Evolutionary conservation across 2,888 invertebrate species (phyloP), one percentile per base, ranked within the genome.

Genomic region (Anthophora plumipes): DNA sequence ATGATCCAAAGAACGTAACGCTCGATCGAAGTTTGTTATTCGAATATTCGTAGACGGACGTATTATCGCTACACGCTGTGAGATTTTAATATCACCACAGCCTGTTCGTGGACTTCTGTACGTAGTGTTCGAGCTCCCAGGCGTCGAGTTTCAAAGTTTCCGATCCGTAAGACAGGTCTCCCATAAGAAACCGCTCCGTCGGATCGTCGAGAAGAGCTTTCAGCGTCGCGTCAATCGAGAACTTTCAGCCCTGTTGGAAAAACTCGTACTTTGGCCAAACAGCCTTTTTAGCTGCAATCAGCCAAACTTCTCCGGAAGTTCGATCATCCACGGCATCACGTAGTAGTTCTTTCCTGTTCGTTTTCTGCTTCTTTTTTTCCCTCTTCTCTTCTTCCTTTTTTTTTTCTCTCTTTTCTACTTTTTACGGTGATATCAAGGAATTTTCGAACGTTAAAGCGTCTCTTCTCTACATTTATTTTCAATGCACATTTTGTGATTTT

Each of bases 201-300:
- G 77, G 59, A 57, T 84, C 71, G 71, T 70, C 72, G 54, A 77
- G 77, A 48, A 25, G 43, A 20, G 77, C 77, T 84, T 77, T 77
- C 85, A 77, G 60, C 79, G 68, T 71, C 77, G 68, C 83, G 77
- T 80, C 77, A 83, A 83, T 85, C 80, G 85, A 55, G 50, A 83
- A 83, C 77, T 83, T 85, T 76, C 77, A 39, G 6, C 3, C n/a
- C n/a, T 37, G 14, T 46, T 67, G 60, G 70, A 85, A 82, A 82
- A 85, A 82, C 66, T 79, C 82, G 57, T 63, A 72, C 63, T 64
- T 73, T 52, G 70, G 63, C 72, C 85, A 73, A 80, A 83, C 83
- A 76, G 39, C 55, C 54, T 83, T 78, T 85, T 85, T 67, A 82
- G 63, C 64, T 64, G 69, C 77, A 85, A 85, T 85, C 77, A 72